Conservation (phyloP, 2,888 invertebrate genomes). For the Sipunculus nudus region DNA sequence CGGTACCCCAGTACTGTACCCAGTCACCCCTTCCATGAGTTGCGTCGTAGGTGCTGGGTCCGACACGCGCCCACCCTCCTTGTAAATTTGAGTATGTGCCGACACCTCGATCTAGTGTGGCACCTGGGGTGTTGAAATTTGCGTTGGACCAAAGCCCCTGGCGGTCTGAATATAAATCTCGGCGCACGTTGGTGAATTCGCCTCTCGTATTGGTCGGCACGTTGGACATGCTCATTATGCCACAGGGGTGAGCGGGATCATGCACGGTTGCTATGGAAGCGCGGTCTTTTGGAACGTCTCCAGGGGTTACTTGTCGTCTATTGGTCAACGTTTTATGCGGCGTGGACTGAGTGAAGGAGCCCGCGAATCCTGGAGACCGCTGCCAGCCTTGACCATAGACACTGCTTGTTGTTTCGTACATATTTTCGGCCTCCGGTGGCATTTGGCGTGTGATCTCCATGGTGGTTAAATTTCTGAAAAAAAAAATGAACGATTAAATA, state of each 20-base stretch:
- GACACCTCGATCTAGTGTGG: slow-evolving; percentile 30
- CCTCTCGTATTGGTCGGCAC: slow-evolving; percentile 35
- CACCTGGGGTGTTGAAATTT: slow-evolving; percentile 33
- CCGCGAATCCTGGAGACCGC: slow-evolving; percentile 10
- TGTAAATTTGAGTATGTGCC: slow-evolving; percentile 42
- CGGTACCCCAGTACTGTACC: slow-evolving; percentile 35
- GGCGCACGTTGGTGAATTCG: slow-evolving; percentile 34
- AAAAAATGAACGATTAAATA: no score
- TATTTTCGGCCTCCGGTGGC: slow-evolving; percentile 15
- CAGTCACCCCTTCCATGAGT: slow-evolving; percentile 34
- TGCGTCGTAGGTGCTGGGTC: slow-evolving; percentile 39
- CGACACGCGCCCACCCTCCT: slow-evolving; percentile 38
- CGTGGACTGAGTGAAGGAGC: slow-evolving; percentile 30
- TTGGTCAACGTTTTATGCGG: slow-evolving; percentile 30
- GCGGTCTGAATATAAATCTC: slow-evolving; percentile 30
- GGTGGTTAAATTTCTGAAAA: no score
- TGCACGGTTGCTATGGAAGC: slow-evolving; percentile 16
- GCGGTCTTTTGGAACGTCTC: slow-evolving; percentile 20
- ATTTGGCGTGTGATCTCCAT: slow-evolving; percentile 4
- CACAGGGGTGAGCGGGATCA: slow-evolving; percentile 38
- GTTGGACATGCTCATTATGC: slow-evolving; percentile 39
- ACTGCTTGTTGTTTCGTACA: slow-evolving; percentile 30
- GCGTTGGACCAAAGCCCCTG: slow-evolving; percentile 40
- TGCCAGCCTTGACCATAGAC: slow-evolving; percentile 36
- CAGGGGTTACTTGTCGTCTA: slow-evolving; percentile 12